Percentiles rank a stretch among this genome's conserved stretches.
phyloP scores from a whole-genome alignment of 2,797 vertebrate genomes.

The Setipinna tenuifilis region DNA sequence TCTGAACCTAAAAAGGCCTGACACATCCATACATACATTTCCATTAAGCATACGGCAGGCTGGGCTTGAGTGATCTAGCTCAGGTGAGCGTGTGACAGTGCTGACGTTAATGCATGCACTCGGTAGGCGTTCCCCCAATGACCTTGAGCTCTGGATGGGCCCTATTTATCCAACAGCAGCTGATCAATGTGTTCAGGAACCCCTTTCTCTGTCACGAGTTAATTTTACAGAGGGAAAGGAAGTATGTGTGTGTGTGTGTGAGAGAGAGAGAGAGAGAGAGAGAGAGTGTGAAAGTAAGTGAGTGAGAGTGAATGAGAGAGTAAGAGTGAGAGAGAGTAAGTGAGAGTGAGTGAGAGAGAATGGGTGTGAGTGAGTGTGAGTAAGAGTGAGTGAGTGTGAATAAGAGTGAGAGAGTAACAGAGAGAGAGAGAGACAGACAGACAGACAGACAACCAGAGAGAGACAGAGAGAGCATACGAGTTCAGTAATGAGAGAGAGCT shows the following conservation, averaged over 20 bases:
- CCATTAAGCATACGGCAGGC: not conserved
- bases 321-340: not conserved
- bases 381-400: not conserved
- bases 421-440: constrained; percentile 28
- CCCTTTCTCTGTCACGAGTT: not conserved
- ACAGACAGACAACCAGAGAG: no score
- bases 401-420: constrained; percentile 35
- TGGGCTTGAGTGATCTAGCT: not conserved
- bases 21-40: not conserved
- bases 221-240: not conserved
- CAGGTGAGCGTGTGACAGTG: not conserved
- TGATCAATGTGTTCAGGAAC: not conserved
- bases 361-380: not conserved
- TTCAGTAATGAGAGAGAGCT: no score
- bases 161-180: not conserved
- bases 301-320: not conserved
- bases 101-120: not conserved
- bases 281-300: not conserved
- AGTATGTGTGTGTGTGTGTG: no score
- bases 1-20: not conserved
- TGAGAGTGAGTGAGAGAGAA: not conserved
- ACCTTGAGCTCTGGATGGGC: not conserved
- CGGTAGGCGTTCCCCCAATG: not conserved
- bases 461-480: no score
- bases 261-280: no score